These are phyloP conservation scores for Lordiphosa andalusiaca DNA, from an alignment of 2,888 invertebrate genomes.

Conservation along the genomic window DNA sequence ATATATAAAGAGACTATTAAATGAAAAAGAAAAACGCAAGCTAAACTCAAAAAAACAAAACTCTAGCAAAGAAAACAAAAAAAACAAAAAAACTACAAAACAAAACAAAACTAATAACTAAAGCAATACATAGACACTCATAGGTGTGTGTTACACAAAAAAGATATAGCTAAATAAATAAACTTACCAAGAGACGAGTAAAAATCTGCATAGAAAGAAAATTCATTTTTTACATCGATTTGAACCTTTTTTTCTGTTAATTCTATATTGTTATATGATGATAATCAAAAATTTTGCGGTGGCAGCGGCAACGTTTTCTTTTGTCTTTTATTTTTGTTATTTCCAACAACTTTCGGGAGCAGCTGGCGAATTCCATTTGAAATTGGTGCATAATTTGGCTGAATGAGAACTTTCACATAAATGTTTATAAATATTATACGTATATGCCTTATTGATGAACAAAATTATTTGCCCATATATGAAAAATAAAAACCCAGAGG, in stretches of 20 bases:
- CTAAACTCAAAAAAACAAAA: conserved; percentile 22
- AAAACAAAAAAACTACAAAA: conserved; percentile 16
- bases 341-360: conserved; percentile 1
- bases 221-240: conserved; percentile 4
- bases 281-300: conserved; percentile 40
- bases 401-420: conserved; percentile 29
- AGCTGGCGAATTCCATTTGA: conserved; percentile 30
- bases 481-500: conserved; percentile 61
- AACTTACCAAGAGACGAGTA: conserved; percentile 14
- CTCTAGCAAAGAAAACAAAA: conserved; percentile 30
- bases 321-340: no score
- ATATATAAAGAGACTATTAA: conserved; percentile 55
- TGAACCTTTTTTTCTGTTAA: conserved; percentile 36
- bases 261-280: conserved; percentile 60
- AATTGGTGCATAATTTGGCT: conserved; percentile 53
- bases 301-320: conserved; percentile 17
- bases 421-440: conserved; percentile 37
- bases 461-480: conserved; percentile 45
- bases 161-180: conserved; percentile 63
- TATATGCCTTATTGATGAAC: conserved; percentile 55
- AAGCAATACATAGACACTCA: conserved; percentile 73
- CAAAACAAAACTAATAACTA: conserved; percentile 47
- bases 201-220: conserved; percentile 16
- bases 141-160: conserved; percentile 66
- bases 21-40: conserved; percentile 26